Base-by-base conservation (phyloP, 2,797 vertebrate genomes). In the Miichthys miiuy region DNA sequence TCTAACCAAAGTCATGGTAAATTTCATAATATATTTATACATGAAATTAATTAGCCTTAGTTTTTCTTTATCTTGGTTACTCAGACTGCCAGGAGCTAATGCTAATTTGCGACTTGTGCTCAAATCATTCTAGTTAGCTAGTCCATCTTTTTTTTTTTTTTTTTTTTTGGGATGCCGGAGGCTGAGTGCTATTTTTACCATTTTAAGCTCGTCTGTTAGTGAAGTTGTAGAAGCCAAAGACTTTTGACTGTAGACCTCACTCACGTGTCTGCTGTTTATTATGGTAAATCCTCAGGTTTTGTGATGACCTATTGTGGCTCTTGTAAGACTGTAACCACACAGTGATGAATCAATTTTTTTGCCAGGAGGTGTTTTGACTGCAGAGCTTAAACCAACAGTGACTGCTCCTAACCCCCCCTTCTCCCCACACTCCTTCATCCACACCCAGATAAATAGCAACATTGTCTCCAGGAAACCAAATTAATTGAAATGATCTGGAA, bases 401-500 rank as follows among this genome's bases (percentile, higher is more conserved):
- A 81, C 80, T 89, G 44, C 85, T 82, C 64, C 80, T 89, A 65
- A 82, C 55, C 56, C 63, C 64, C 60, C 75, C 62, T 23, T 23
- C 44, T 44, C 55, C 62, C 61, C 60, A 72, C 62, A 23, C 30
- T 41, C 47, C n/a, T 57, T 58, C 74, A 73, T 87, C 80, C 92
- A 92, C 92, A 81, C 91, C 91, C 88, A 87, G 73, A 87, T 89
- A 94, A 94, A 94, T 91, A 94, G 85, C 77, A 94, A 93, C 91
- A 91, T 91, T 86, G 93, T 95, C 85, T 94, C 93, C 69, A 87
- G 90, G 93, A 89, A 90, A 93, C 92, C 84, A 87, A 91, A 90
- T 91, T 83, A 88, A 92, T 90, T 91, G 81, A 93, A 92, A 88
- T 89, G 5, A 86, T 91, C 70, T 93, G 91, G 82, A 88, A 86